Evolutionary conservation across 2,113 vertebrate species (phyloP).

Genomic region (Neogale vison): DNA sequence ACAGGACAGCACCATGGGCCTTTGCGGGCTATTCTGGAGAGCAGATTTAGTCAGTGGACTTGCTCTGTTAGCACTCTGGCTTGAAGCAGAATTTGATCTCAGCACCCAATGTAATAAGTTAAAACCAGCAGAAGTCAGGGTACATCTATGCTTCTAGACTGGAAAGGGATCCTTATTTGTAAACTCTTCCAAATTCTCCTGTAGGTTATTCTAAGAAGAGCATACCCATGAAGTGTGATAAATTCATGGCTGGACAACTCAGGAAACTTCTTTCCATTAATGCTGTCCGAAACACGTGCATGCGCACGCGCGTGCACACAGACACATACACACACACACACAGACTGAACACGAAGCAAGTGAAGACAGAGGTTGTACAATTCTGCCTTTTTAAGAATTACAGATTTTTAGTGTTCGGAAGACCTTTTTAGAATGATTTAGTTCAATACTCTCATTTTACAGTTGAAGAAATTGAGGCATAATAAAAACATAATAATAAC

Average conservation of each 20-base stretch:
- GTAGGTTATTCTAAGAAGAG: not conserved
- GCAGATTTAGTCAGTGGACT: not conserved
- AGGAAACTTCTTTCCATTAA: not conserved
- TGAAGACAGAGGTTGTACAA: not conserved
- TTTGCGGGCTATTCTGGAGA: not conserved
- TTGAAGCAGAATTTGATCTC: not conserved
- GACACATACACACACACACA: not conserved
- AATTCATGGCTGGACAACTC: not conserved
- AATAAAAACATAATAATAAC: slow-evolving; percentile 20
- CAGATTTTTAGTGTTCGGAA: not conserved
- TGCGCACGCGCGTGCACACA: accelerated
- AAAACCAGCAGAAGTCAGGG: not conserved
- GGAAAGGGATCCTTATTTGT: not conserved
- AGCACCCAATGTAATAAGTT: not conserved
- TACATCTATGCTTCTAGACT: not conserved
- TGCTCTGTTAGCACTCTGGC: not conserved
- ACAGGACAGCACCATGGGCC: not conserved
- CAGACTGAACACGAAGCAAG: not conserved
- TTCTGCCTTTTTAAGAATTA: not conserved
- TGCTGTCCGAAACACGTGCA: not conserved
- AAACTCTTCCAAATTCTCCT: not conserved
- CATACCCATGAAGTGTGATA: not conserved
- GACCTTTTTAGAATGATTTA: not conserved
- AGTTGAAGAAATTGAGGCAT: not conserved
- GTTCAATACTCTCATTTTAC: not conserved